Percentiles rank a stretch among this genome's conserved stretches.
Evolutionary conservation across 2,113 vertebrate species (phyloP).

Genomic region (Riparia riparia): DNA sequence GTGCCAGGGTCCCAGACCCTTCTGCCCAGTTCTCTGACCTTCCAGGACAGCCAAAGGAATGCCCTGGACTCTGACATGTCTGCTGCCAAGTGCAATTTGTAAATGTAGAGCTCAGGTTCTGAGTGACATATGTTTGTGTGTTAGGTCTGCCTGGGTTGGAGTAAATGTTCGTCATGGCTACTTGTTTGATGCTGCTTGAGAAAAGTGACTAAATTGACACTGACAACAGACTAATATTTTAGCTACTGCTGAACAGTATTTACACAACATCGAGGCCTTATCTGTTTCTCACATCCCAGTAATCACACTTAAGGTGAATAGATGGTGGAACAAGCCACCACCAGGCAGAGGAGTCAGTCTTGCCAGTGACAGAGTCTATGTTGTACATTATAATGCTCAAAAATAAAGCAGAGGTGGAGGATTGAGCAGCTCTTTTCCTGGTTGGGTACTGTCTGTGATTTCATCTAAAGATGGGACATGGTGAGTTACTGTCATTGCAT

Average conservation of each 20-base stretch:
- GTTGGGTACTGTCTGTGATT: background rate
- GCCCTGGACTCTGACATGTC: no score
- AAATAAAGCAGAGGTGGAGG: background rate
- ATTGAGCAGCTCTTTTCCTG: background rate
- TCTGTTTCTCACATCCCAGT: background rate
- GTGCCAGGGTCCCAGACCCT: no score
- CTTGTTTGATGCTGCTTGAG: background rate
- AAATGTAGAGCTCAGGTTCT: background rate
- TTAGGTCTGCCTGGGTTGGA: background rate
- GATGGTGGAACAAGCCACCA: background rate
- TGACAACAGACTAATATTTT: background rate
- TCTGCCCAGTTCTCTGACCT: no score
- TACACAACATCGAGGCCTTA: background rate
- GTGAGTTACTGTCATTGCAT: background rate
- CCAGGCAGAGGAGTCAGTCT: fast-evolving
- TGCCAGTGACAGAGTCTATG: background rate
- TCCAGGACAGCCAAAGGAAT: no score
- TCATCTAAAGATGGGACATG: background rate
- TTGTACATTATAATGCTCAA: background rate
- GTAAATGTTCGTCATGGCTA: background rate
- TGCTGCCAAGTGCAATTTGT: background rate
- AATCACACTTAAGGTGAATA: background rate
- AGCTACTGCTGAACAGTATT: background rate
- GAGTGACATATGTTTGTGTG: fast-evolving
- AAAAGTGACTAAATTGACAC: background rate